phyloP scores from a whole-genome alignment of 2,888 invertebrate species.

The Allolobophora icterica region DNA sequence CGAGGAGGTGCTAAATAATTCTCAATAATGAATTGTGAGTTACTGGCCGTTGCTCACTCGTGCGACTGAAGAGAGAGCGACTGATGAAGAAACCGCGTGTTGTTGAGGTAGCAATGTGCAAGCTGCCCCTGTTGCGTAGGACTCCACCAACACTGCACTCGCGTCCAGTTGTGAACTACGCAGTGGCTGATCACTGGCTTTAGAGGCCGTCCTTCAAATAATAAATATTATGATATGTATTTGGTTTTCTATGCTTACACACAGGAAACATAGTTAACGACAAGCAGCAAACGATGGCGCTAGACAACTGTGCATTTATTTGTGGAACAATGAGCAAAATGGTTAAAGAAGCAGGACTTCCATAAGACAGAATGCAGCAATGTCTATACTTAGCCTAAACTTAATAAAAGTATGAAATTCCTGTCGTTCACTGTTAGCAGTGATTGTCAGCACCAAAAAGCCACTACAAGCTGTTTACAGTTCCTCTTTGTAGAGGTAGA shows the following conservation, averaged over 20 bases:
- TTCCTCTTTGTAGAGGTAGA: too few relatives aligned
- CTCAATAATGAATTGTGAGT: background rate
- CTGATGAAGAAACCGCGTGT: background rate
- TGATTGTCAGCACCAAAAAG: too few relatives aligned
- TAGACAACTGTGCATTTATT: background rate
- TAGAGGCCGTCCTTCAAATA: conserved; percentile 7
- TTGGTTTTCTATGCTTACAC: too few relatives aligned
- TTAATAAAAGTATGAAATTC: too few relatives aligned
- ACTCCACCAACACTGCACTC: background rate
- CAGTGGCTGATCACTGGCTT: background rate
- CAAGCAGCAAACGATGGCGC: background rate
- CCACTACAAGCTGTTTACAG: too few relatives aligned
- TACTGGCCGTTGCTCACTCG: background rate
- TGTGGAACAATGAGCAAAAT: background rate
- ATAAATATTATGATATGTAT: too few relatives aligned
- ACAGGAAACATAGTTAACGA: background rate
- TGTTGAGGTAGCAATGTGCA: background rate
- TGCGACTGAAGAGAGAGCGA: background rate
- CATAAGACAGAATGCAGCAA: too few relatives aligned
- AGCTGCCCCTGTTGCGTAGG: background rate
- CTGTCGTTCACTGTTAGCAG: too few relatives aligned
- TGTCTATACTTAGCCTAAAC: too few relatives aligned
- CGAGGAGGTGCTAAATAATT: background rate
- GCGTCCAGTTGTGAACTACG: background rate
- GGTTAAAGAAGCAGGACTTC: background rate